Evolutionary conservation across 2,888 invertebrate genomes (phyloP).

Genomic region (Amphimallon solstitiale): DNA sequence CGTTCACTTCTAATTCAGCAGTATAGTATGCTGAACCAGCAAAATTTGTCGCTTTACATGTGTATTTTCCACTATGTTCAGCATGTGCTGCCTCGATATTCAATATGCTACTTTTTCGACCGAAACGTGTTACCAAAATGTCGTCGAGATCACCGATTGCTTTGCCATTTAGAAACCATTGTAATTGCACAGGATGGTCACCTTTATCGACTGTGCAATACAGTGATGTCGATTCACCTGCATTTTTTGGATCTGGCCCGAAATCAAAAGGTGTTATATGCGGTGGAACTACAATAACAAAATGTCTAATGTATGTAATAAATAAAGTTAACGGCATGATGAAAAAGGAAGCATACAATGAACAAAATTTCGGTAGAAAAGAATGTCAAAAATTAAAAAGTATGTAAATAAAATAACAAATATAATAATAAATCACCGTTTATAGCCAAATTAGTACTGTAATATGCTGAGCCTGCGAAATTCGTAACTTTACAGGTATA

Average conservation of each 20-base stretch:
- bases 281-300: conserved; percentile 60
- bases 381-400: background rate
- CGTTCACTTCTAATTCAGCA: conserved; percentile 73
- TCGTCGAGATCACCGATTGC: conserved; percentile 69
- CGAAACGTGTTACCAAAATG: conserved; percentile 64
- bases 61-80: conserved; percentile 77
- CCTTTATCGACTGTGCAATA: conserved; percentile 78
- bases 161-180: conserved; percentile 78
- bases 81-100: conserved; percentile 72
- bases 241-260: conserved; percentile 68
- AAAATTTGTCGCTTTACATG: conserved; percentile 74
- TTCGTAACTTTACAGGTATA: conserved; percentile 77
- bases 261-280: conserved; percentile 70
- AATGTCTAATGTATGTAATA: too few relatives aligned
- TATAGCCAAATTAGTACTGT: conserved; percentile 72
- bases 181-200: conserved; percentile 76
- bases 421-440: conserved; percentile 68
- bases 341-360: background rate
- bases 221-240: conserved; percentile 75
- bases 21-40: conserved; percentile 73
- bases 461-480: conserved; percentile 72
- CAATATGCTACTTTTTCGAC: conserved; percentile 66
- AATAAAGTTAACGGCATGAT: conserved; percentile 1
- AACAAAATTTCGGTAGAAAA: background rate
- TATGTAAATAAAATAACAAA: conserved; percentile 18